These are phyloP conservation scores for Strix aluco DNA, from an alignment of 2,113 vertebrate species.

Conservation along the genomic window DNA sequence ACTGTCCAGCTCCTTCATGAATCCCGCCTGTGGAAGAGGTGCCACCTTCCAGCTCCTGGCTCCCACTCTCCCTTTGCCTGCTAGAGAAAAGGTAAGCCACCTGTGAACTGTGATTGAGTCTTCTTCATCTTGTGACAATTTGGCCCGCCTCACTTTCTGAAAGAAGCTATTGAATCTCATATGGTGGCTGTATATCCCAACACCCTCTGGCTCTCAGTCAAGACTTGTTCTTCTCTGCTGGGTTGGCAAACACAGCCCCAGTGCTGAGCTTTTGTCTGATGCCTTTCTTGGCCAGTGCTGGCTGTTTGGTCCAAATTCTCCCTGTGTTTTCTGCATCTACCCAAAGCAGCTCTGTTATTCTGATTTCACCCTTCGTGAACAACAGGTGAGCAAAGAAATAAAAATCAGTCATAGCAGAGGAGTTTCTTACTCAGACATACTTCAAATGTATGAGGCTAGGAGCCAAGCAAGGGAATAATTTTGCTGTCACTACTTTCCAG, in stretches of 20 bases:
- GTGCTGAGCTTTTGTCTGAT: too few relatives aligned
- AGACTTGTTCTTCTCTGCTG: neutral
- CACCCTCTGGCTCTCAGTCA: neutral
- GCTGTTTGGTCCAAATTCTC: neutral
- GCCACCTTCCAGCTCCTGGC: neutral
- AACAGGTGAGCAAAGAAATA: neutral
- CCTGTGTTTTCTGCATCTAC: neutral
- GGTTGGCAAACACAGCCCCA: neutral
- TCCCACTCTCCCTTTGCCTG: neutral
- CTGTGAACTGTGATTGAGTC: neutral
- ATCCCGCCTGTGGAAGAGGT: neutral
- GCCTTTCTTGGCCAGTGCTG: neutral
- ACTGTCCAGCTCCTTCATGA: neutral
- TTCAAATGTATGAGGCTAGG: neutral
- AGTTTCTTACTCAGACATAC: neutral
- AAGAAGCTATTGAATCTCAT: too few relatives aligned
- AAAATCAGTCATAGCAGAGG: neutral
- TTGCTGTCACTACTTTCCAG: neutral
- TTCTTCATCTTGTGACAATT: neutral
- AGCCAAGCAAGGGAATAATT: neutral
- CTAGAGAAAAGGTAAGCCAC: neutral
- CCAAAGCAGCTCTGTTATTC: neutral
- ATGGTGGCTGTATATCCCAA: fast-evolving
- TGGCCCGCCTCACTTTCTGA: neutral
- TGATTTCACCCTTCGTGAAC: neutral